Percentiles rank a stretch among this genome's conserved stretches.
Evolutionary conservation across 1,140 invertebrate species (phyloP).

Genomic region (Atta texana): DNA sequence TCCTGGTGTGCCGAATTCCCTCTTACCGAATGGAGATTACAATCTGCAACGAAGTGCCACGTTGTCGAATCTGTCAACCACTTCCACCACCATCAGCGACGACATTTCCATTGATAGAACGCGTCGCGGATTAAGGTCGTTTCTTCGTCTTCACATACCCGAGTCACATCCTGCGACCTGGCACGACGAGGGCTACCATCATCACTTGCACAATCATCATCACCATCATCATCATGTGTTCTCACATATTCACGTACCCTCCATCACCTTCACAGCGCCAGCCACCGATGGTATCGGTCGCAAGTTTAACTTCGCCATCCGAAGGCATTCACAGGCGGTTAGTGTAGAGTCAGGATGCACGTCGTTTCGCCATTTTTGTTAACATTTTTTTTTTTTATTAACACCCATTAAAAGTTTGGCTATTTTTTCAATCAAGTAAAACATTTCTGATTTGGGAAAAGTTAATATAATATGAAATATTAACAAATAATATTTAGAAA

Average conservation of each 20-base stretch:
- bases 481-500: slow-evolving; percentile 16
- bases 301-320: slow-evolving; percentile 87
- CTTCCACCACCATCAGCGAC: slow-evolving; percentile 57
- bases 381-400: slow-evolving; percentile 18
- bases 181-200: slow-evolving; percentile 45
- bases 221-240: slow-evolving; percentile 77
- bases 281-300: slow-evolving; percentile 82
- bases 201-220: slow-evolving; percentile 74
- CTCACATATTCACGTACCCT: slow-evolving; percentile 86
- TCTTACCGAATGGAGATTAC: slow-evolving; percentile 52
- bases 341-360: slow-evolving; percentile 76
- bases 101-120: neutral
- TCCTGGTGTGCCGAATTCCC: slow-evolving; percentile 73
- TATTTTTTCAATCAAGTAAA: neutral
- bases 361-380: slow-evolving; percentile 32
- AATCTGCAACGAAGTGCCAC: slow-evolving; percentile 65
- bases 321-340: slow-evolving; percentile 87
- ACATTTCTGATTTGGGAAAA: neutral
- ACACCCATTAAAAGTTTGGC: neutral
- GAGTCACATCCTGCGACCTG: slow-evolving; percentile 66
- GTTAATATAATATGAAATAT: neutral
- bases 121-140: slow-evolving; percentile 78
- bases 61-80: slow-evolving; percentile 66
- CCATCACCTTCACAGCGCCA: slow-evolving; percentile 85
- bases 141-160: slow-evolving; percentile 85